Evolutionary conservation across 2,888 invertebrate genomes (phyloP).

Genomic region (Lamproptera curius): DNA sequence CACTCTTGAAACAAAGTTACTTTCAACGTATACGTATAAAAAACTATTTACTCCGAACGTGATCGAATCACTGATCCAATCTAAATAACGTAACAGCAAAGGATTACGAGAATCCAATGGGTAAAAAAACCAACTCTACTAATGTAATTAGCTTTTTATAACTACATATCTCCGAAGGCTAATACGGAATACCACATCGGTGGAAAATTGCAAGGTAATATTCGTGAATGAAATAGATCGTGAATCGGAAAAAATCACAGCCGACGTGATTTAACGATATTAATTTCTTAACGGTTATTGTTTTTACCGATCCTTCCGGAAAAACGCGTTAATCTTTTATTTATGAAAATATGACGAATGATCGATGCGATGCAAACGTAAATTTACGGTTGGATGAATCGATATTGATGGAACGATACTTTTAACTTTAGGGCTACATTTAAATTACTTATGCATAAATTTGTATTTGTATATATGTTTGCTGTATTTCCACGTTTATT

Average conservation of each 20-base stretch:
- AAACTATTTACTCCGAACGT: background rate
- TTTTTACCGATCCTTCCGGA: background rate
- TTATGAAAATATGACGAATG: too few relatives aligned
- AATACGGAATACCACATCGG: slow-evolving; percentile 1
- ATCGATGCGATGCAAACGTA: too few relatives aligned
- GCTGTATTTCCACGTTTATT: too few relatives aligned
- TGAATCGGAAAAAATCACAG: slow-evolving; percentile 3
- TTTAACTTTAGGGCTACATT: too few relatives aligned
- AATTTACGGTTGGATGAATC: too few relatives aligned
- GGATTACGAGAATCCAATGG: background rate
- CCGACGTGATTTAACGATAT: slow-evolving; percentile 4
- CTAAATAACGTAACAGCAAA: background rate
- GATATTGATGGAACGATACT: too few relatives aligned
- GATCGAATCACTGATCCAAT: background rate
- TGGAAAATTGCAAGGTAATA: slow-evolving; percentile 11
- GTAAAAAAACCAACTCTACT: background rate
- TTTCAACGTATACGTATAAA: too few relatives aligned
- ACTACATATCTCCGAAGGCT: slow-evolving; percentile 1
- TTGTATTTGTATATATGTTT: too few relatives aligned
- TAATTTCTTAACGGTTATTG: background rate
- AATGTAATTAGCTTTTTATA: background rate
- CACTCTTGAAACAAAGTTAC: too few relatives aligned
- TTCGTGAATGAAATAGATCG: slow-evolving; percentile 9
- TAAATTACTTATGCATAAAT: too few relatives aligned
- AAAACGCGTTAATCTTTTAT: too few relatives aligned